Evolutionary conservation across 2,797 vertebrate species (phyloP).

Genomic region (Urosaurus nigricauda): DNA sequence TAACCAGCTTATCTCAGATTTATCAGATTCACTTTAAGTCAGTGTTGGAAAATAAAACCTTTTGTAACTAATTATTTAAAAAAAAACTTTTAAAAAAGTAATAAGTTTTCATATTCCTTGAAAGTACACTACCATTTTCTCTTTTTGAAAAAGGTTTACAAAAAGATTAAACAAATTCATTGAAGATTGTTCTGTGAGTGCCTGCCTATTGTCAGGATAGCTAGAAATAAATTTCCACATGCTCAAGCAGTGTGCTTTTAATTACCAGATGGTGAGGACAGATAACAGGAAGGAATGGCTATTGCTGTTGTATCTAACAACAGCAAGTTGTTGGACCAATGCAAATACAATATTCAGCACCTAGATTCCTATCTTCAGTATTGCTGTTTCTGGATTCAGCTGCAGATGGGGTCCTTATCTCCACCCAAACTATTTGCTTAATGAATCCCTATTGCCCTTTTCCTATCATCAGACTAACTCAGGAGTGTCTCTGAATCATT

Average conservation of each 20-base stretch:
- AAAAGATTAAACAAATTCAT: not conserved
- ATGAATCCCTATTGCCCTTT: not conserved
- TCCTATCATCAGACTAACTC: not conserved
- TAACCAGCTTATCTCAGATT: not conserved
- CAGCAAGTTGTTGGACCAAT: not conserved
- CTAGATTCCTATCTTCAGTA: not conserved
- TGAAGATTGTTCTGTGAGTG: not conserved
- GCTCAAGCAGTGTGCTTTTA: not conserved
- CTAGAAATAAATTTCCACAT: not conserved
- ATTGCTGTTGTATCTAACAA: not conserved
- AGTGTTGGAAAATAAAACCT: not conserved
- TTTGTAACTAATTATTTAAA: not conserved
- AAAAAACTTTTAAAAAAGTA: not conserved
- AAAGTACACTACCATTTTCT: not conserved
- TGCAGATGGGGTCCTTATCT: too few relatives aligned
- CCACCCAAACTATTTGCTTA: not conserved
- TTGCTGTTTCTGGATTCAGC: too few relatives aligned
- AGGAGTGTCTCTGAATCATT: not conserved
- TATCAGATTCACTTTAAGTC: not conserved
- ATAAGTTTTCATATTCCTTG: not conserved
- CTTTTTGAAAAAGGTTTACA: not conserved
- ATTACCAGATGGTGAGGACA: not conserved
- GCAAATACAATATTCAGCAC: not conserved
- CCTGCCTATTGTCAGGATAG: not conserved
- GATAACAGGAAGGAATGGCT: not conserved